phyloP scores from a whole-genome alignment of 2,797 vertebrate species.

The Odontamblyopus rebecca region DNA sequence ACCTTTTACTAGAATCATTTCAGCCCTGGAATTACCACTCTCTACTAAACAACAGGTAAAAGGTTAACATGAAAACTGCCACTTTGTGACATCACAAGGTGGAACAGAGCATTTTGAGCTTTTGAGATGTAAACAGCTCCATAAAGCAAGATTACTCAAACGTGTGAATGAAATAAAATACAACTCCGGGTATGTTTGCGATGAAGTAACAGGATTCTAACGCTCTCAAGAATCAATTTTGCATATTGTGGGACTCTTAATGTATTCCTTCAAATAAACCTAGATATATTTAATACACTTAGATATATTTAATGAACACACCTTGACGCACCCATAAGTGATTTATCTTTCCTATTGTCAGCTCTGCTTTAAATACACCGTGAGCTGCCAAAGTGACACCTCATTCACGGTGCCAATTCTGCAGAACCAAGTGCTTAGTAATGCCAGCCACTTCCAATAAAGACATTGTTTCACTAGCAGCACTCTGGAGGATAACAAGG shows the following conservation, averaged over 20 bases:
- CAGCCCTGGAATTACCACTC: too few relatives aligned
- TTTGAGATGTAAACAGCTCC: too few relatives aligned
- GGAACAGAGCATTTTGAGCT: too few relatives aligned
- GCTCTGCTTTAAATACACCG: slow-evolving; percentile 20
- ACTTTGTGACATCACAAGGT: too few relatives aligned
- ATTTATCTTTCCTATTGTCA: slow-evolving; percentile 29
- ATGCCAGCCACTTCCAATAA: slow-evolving; percentile 67
- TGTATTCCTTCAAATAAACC: background rate
- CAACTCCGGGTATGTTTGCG: too few relatives aligned
- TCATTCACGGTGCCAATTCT: slow-evolving; percentile 43
- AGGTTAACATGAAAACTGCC: too few relatives aligned
- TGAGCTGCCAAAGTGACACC: slow-evolving; percentile 32
- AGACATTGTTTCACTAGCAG: slow-evolving; percentile 57
- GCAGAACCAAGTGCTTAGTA: slow-evolving; percentile 48
- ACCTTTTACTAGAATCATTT: too few relatives aligned
- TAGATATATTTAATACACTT: background rate
- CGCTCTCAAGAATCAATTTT: too few relatives aligned
- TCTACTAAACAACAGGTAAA: too few relatives aligned
- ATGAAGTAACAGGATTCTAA: too few relatives aligned
- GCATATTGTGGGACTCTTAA: background rate
- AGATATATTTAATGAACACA: background rate
- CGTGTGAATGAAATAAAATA: too few relatives aligned
- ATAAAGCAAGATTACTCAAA: too few relatives aligned
- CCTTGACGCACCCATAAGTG: background rate
- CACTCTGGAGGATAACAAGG: slow-evolving; percentile 41